Conservation (phyloP, 2,113 vertebrate genomes). For the Hassar affinis region DNA sequence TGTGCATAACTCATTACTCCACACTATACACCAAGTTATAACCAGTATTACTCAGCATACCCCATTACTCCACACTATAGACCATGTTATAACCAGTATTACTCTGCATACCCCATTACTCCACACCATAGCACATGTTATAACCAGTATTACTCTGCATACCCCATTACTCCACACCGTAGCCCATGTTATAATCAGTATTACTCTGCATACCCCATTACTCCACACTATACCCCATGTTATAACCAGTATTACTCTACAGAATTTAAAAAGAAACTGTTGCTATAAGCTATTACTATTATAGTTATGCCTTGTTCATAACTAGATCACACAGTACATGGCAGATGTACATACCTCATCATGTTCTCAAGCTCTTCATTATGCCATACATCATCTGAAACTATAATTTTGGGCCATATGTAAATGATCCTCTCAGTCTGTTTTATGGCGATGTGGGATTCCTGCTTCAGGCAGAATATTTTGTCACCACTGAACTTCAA, state of each 20-base stretch:
- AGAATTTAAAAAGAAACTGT: not conserved
- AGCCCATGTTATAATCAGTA: not conserved
- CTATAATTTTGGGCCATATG: not conserved
- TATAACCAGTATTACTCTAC: not conserved
- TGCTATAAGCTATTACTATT: not conserved
- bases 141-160: too few species aligned
- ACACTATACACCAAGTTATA: not conserved
- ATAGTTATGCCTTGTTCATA: not conserved
- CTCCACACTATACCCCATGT: not conserved
- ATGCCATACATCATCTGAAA: not conserved
- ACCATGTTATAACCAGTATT: not conserved
- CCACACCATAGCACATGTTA: not conserved
- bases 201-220: not conserved
- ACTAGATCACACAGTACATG: not conserved
- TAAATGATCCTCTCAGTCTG: constrained; percentile 18
- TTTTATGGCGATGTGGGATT: not conserved
- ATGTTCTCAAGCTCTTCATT: not conserved
- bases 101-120: not conserved
- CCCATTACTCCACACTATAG: not conserved
- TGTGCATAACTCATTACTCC: not conserved
- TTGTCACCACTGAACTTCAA: constrained; percentile 39
- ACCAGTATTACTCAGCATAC: not conserved
- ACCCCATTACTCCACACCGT: not conserved
- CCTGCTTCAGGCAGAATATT: constrained; percentile 23
- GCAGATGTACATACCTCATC: not conserved